Conservation (phyloP, 1,140 invertebrate species). For the Zophobas morio region DNA sequence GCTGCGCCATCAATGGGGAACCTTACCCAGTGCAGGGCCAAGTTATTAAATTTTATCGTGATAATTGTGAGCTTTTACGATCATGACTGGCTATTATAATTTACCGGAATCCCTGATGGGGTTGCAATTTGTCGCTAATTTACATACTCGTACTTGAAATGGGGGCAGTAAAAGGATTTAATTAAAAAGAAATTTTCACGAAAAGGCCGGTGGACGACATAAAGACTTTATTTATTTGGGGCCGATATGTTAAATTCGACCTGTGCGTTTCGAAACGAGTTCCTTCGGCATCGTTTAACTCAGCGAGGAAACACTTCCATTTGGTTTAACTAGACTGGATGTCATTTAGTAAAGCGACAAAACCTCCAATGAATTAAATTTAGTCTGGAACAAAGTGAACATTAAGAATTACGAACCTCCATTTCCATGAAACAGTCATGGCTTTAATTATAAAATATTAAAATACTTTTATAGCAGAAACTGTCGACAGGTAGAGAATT, state of each 20-base stretch:
- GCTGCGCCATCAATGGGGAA: neutral
- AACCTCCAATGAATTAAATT: constrained; percentile 36
- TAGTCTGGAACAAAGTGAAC: constrained; percentile 27
- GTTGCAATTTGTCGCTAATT: constrained; percentile 18
- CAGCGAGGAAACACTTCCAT: constrained; percentile 6
- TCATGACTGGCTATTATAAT: constrained; percentile 9
- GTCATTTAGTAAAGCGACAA: constrained; percentile 10
- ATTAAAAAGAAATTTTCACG: constrained; percentile 18
- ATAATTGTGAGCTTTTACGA: constrained; percentile 20
- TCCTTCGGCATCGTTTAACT: neutral
- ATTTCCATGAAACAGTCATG: constrained; percentile 18
- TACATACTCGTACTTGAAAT: neutral
- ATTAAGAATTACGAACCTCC: constrained; percentile 24
- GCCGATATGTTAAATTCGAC: neutral
- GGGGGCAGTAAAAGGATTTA: constrained; percentile 13
- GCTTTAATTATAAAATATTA: constrained; percentile 46
- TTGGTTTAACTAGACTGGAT: neutral
- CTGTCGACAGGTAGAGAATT: constrained; percentile 39
- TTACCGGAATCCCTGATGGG: constrained; percentile 24
- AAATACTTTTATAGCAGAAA: constrained; percentile 41
- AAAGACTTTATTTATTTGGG: constrained; percentile 16
- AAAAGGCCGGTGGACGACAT: neutral
- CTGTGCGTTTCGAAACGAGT: neutral
- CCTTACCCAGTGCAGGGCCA: neutral
- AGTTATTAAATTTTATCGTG: constrained; percentile 29